Base-by-base conservation (phyloP, 2,797 vertebrate genomes). In the Xerus rutilus region DNA sequence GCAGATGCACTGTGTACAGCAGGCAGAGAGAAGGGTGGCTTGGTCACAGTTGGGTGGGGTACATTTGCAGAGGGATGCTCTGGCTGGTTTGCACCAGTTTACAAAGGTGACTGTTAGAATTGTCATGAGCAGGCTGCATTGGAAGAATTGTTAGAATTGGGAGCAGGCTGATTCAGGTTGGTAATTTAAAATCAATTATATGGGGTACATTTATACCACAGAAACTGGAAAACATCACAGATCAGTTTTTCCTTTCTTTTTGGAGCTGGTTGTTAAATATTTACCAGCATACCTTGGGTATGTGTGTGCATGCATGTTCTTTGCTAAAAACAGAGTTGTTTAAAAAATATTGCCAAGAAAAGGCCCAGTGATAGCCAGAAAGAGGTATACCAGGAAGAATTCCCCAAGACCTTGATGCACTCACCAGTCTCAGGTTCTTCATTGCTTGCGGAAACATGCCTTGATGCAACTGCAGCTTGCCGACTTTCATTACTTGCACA, bases 401-500 rank as follows among this genome's bases (percentile, higher is more conserved):
- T 0, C 49, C 45, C n/a, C 4, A 4, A 6, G 1, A 3, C 12
- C 43, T 0, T 49, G 82, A 54, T 85, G 54, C 52, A 98, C 98
- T 98, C 94, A 99, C 99, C 99, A 99, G 97, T 96, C 97, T 99
- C 96, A 99, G 99, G 47, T 99, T 99, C 93, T 98, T 98, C 98
- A 99, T 97, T 0, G 99, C 99, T 4, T 99, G 99, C 54, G 98
- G 96, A 73, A 98, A 98, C 97, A 98, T 98, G 86, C 97, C 98
- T 96, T 99, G 98, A 91, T 98, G 98, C 94, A 99, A 98, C 97
- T 99, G 99, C 90, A 99, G 98, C 91, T 99, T 99, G 88, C 99
- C 99, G 3, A 99, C 99, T 97, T 99, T 99, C 98, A 99, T 99
- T 92, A 99, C 98, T 98, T 99, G 99, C 86, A 99, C 97, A 4